Percentiles rank a stretch among this genome's conserved stretches.
These are phyloP conservation scores for Melopsittacus undulatus DNA, from an alignment of 2,797 vertebrate genomes.

Conservation along the genomic window DNA sequence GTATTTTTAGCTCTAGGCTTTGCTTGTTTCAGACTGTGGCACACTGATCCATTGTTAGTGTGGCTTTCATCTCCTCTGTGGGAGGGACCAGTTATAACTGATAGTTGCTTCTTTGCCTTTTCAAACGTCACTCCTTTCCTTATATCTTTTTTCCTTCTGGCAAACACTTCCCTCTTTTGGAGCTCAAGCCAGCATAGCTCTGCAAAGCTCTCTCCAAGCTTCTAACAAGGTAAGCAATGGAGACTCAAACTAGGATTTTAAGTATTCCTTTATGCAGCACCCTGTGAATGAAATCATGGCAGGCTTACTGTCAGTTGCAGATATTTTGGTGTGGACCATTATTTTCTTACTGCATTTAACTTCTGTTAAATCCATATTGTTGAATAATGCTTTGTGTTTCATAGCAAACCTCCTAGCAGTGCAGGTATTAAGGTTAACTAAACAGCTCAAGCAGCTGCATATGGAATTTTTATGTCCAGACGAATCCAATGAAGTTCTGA, in stretches of 20 bases:
- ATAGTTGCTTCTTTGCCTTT: conserved; percentile 64
- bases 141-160: conserved; percentile 66
- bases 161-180: conserved; percentile 64
- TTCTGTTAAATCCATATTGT: not conserved
- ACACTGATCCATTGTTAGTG: conserved; percentile 44
- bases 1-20: conserved; percentile 59
- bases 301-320: not conserved
- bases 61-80: conserved; percentile 55
- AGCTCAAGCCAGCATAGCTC: conserved; percentile 62
- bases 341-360: not conserved
- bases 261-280: conserved; percentile 33
- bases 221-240: conserved; percentile 66
- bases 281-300: not conserved
- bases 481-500: not conserved
- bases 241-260: conserved; percentile 39
- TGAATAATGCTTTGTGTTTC: not conserved
- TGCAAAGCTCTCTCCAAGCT: conserved; percentile 63
- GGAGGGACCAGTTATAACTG: conserved; percentile 51
- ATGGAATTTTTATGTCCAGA: not conserved
- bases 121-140: conserved; percentile 68
- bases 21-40: conserved; percentile 43
- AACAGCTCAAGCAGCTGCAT: not conserved
- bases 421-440: not conserved
- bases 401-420: not conserved
- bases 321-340: not conserved